Base-by-base conservation (phyloP, 2,888 invertebrate genomes). In the Pollenia amentaria region DNA sequence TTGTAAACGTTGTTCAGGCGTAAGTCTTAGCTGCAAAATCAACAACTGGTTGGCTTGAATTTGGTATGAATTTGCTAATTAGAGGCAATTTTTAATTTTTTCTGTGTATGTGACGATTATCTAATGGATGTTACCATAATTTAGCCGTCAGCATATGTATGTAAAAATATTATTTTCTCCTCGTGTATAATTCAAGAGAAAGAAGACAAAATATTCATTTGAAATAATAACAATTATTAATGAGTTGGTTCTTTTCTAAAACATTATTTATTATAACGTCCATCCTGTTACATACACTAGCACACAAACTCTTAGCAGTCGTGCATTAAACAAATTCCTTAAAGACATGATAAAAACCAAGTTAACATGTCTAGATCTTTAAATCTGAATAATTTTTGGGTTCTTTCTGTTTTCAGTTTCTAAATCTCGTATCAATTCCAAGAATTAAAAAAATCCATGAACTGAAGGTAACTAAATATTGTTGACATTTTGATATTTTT, bases 381-480 rank as follows among this genome's bases (percentile, higher is more conserved):
- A 62, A 62, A 57, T 46, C 4, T 29, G 18, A 69, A 69, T 8
- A 42, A 53, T 18, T 53, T 18, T 72, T 69, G 10, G 12, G 2
- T 62, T 73, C 6, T 40, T 42, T 65, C 7, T 46, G 57, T 53
- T 51, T 51, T 69, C 21, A 29, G 42, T 44, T 69, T 62, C 18
- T 60, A 53, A 65, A 69, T 38, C 8, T 76, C 51, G 21, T 46
- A 60, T 84, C 67, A 73, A 73, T 84, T 84, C 84, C 65, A 73
- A 67, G 84, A 84, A 84, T 51, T n/a, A 55, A 78, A 62, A 40
- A 60, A 62, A 69, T 40, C 60, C 72, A 84, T 48, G 65, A 73
- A 84, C 44, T 84, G 40, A 73, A 76, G 73, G 83, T 75, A 86
- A 76, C 78, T 57, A 86, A 83, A 83, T 86, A 79, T 83, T 86